Evolutionary conservation across 2,113 vertebrate species (phyloP).

Genomic region (Lanius ludovicianus): DNA sequence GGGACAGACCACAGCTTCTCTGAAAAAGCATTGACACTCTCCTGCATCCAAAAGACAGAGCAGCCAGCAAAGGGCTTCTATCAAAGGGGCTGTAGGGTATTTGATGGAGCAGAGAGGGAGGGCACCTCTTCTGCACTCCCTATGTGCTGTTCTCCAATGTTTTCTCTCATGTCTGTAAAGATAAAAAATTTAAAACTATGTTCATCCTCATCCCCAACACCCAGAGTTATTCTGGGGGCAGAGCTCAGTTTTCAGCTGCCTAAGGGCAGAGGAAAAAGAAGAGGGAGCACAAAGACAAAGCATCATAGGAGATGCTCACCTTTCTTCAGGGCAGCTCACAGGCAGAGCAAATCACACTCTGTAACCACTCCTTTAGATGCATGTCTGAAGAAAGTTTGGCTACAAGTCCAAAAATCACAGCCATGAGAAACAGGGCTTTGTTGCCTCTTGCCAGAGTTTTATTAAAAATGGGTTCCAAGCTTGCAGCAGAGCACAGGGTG

Average conservation of each 20-base stretch:
- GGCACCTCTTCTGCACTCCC: not conserved
- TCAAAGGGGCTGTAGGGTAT: not conserved
- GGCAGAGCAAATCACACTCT: not conserved
- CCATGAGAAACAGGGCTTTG: not conserved
- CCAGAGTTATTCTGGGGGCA: not conserved
- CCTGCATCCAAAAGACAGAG: not conserved
- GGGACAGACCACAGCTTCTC: not conserved
- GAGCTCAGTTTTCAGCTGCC: not conserved
- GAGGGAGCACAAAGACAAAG: not conserved
- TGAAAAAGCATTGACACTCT: not conserved
- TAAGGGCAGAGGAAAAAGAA: not conserved
- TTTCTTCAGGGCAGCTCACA: not conserved
- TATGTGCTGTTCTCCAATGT: rapidly evolving
- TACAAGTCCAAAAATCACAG: not conserved
- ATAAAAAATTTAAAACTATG: not conserved
- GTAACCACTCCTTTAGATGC: not conserved
- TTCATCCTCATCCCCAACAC: not conserved
- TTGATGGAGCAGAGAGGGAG: not conserved
- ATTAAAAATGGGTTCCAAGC: not conserved
- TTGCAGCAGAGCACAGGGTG: not conserved
- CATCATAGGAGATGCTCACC: not conserved
- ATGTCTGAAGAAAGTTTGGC: not conserved
- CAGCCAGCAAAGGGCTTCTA: not conserved
- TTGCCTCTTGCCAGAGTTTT: not conserved
- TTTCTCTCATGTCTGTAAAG: not conserved